Evolutionary conservation across 2,888 invertebrate species (phyloP).

Genomic region (Agrilus mali): DNA sequence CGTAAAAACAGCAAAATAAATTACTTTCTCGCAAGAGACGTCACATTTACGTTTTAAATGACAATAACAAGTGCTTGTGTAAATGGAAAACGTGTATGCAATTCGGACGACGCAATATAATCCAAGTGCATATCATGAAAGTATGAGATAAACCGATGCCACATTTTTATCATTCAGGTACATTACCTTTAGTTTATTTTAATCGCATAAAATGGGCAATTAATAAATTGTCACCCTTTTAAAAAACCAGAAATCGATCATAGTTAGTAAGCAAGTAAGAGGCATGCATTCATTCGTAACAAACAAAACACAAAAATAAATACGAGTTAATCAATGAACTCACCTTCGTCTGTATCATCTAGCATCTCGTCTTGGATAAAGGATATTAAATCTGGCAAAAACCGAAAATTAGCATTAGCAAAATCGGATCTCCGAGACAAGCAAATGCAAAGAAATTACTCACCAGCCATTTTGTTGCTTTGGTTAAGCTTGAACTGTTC

Average conservation of each 20-base stretch:
- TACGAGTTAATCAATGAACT: conserved; percentile 13
- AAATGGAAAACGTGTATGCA: conserved; percentile 2
- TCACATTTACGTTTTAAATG: too few species aligned
- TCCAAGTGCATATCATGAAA: not conserved
- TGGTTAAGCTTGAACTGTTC: conserved; percentile 17
- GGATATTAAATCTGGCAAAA: conserved; percentile 28
- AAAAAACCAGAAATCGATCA: not conserved
- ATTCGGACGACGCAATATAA: not conserved
- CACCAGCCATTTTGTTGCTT: conserved; percentile 37
- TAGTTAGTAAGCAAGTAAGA: too few species aligned
- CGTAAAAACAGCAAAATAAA: too few species aligned
- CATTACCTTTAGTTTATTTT: not conserved
- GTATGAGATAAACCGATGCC: not conserved
- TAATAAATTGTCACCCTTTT: not conserved
- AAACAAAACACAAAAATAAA: conserved; percentile 12
- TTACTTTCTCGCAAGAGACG: too few species aligned
- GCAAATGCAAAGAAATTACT: conserved; percentile 18
- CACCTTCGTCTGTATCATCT: conserved; percentile 33
- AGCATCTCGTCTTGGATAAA: conserved; percentile 26
- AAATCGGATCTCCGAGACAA: conserved; percentile 5
- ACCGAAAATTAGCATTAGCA: conserved; percentile 6
- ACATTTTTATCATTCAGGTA: not conserved
- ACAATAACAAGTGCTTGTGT: not conserved
- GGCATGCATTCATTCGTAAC: conserved; percentile 1
- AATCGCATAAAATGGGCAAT: not conserved